Percentiles rank a stretch among this genome's conserved stretches.
Evolutionary conservation across 2,888 invertebrate species (phyloP).

Genomic region (Noctua janthe): DNA sequence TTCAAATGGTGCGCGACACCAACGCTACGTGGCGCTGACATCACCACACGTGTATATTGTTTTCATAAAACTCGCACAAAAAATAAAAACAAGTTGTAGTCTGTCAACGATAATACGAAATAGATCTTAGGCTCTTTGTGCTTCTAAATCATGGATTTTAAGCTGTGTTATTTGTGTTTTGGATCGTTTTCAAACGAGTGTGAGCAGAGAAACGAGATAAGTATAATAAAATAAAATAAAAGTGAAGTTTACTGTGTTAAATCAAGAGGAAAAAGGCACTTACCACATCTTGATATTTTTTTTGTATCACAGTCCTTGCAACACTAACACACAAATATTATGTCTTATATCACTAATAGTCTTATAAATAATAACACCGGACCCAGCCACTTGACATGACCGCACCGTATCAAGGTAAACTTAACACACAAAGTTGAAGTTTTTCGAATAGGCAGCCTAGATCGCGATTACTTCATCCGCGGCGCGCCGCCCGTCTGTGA

Average conservation of each 20-base stretch:
- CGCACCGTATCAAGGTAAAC: constrained; percentile 72
- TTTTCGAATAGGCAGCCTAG: constrained; percentile 56
- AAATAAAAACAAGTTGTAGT: constrained; percentile 26
- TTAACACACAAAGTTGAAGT: constrained; percentile 63
- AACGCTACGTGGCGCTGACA: constrained; percentile 61
- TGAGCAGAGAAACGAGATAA: not conserved
- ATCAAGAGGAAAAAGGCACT: constrained; percentile 49
- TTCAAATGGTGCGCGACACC: constrained; percentile 32
- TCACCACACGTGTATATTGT: constrained; percentile 54
- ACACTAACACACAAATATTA: constrained; percentile 36
- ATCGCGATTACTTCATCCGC: constrained; percentile 55
- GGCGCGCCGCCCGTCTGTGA: constrained; percentile 29
- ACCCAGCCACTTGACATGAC: constrained; percentile 64
- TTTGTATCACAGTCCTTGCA: constrained; percentile 37
- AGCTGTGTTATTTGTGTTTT: constrained; percentile 18
- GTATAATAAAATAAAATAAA: constrained; percentile 3
- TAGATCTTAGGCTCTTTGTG: constrained; percentile 8
- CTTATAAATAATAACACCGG: constrained; percentile 53
- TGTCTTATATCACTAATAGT: constrained; percentile 52
- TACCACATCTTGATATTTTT: constrained; percentile 69
- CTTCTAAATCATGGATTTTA: not conserved
- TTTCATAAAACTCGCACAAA: constrained; percentile 38
- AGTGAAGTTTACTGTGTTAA: not conserved
- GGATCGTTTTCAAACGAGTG: not conserved
- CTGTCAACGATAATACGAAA: not conserved